These are phyloP conservation scores for Drosophila santomea DNA, from an alignment of 1,140 invertebrate species.

Conservation along the genomic window DNA sequence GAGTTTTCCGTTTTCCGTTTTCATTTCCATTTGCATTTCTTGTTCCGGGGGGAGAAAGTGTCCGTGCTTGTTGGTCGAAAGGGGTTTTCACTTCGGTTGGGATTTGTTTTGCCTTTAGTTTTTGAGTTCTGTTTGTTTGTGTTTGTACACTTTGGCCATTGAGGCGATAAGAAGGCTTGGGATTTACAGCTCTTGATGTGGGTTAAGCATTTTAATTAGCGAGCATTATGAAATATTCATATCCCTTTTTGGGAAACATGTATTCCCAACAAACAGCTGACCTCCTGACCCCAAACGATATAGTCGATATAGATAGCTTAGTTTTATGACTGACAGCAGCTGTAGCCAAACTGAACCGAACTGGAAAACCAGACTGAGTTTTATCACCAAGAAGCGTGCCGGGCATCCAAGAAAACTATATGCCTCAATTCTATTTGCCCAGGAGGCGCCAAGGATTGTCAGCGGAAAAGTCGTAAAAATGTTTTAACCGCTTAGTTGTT, in stretches of 20 bases:
- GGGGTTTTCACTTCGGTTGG: slow-evolving; percentile 41
- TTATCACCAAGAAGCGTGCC: slow-evolving; percentile 75
- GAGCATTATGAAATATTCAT: slow-evolving; percentile 61
- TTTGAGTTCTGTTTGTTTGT: slow-evolving; percentile 60
- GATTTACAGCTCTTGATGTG: slow-evolving; percentile 73
- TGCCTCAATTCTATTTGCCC: slow-evolving; percentile 33
- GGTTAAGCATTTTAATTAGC: slow-evolving; percentile 84
- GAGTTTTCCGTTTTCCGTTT: slow-evolving; percentile 20
- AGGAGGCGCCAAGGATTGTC: slow-evolving; percentile 42
- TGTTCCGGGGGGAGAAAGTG: slow-evolving; percentile 48
- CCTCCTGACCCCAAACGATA: slow-evolving; percentile 31
- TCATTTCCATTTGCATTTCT: slow-evolving; percentile 14
- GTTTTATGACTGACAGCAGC: slow-evolving; percentile 55
- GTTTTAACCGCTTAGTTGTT: slow-evolving; percentile 50
- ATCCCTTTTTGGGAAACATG: slow-evolving; percentile 24
- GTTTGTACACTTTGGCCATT: slow-evolving; percentile 59
- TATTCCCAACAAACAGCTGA: slow-evolving; percentile 34
- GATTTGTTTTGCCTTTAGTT: slow-evolving; percentile 47
- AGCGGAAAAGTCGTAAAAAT: slow-evolving; percentile 27
- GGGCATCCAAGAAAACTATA: slow-evolving; percentile 18
- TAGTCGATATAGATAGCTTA: slow-evolving; percentile 50
- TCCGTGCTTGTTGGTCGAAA: slow-evolving; percentile 29
- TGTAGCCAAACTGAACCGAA: slow-evolving; percentile 23
- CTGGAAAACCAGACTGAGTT: slow-evolving; percentile 25
- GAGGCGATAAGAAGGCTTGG: slow-evolving; percentile 53